phyloP scores from a whole-genome alignment of 1,140 invertebrate species.

The Zaprionus taronus region DNA sequence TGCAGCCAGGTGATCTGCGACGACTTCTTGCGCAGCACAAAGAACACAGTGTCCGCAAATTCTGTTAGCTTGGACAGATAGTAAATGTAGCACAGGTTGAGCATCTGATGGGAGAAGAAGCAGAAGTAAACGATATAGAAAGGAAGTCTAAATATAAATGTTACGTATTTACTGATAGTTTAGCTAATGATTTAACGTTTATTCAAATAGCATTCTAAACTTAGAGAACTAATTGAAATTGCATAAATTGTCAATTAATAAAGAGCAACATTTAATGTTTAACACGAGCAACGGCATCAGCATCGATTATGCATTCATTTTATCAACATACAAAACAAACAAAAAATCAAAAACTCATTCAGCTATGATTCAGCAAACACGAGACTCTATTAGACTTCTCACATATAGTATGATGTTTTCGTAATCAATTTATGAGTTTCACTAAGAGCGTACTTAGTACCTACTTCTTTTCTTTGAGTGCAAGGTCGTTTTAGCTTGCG shows the following conservation, averaged over 20 bases:
- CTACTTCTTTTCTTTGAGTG: constrained; percentile 6
- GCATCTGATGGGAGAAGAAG: constrained; percentile 89
- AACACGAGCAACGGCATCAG: not conserved
- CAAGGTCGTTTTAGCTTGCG: constrained; percentile 48
- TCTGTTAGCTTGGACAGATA: constrained; percentile 98
- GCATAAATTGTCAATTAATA: not conserved
- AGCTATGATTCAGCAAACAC: too few relatives aligned
- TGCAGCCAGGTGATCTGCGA: constrained; percentile 96
- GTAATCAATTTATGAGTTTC: not conserved
- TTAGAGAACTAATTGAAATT: not conserved
- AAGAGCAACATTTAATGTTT: not conserved
- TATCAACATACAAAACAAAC: not conserved
- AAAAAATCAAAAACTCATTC: too few relatives aligned
- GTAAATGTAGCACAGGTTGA: constrained; percentile 97
- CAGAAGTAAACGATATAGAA: not conserved
- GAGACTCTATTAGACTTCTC: not conserved
- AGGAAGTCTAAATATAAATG: not conserved
- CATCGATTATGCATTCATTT: not conserved
- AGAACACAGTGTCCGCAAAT: constrained; percentile 97
- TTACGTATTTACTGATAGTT: not conserved
- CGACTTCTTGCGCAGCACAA: constrained; percentile 96
- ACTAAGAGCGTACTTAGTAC: not conserved
- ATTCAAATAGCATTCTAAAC: not conserved
- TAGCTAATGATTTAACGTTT: not conserved
- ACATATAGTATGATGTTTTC: not conserved